A percentile compares a stretch with the other conserved stretches of the same genome.
These are phyloP conservation scores for Archocentrus centrarchus DNA, from an alignment of 2,113 vertebrate species.

Conservation along the genomic window DNA sequence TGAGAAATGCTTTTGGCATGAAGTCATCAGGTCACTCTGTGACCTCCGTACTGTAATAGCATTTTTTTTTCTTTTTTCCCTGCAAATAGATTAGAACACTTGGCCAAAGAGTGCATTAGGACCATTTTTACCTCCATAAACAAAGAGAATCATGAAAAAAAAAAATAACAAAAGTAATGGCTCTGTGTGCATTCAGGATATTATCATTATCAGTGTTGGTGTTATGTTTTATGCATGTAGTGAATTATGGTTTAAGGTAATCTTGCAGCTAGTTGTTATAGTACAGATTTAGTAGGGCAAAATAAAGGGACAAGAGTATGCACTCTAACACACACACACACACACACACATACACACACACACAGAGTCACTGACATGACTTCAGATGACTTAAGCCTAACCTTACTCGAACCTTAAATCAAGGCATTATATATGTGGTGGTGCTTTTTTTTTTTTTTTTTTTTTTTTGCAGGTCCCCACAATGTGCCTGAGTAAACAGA, in stretches of 20 bases:
- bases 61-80: background rate
- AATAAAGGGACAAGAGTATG: background rate
- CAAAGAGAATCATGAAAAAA: background rate
- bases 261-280: background rate
- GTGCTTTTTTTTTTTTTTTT: background rate
- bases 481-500: background rate
- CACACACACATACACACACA: background rate
- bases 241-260: background rate
- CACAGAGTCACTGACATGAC: background rate
- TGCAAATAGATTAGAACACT: background rate
- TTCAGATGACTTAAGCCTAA: background rate
- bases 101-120: background rate
- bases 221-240: background rate
- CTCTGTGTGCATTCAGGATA: background rate
- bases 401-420: background rate
- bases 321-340: background rate
- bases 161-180: background rate
- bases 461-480: background rate
- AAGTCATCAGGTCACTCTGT: conserved; percentile 33
- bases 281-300: conserved; percentile 12
- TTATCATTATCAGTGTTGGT: background rate
- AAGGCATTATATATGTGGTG: background rate
- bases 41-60: background rate
- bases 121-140: background rate
- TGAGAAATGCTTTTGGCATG: background rate